Evolutionary conservation across 1,140 invertebrate species (phyloP), one percentile per base, ranked within the genome.

Genomic region (Aphelenchoides besseyi): DNA sequence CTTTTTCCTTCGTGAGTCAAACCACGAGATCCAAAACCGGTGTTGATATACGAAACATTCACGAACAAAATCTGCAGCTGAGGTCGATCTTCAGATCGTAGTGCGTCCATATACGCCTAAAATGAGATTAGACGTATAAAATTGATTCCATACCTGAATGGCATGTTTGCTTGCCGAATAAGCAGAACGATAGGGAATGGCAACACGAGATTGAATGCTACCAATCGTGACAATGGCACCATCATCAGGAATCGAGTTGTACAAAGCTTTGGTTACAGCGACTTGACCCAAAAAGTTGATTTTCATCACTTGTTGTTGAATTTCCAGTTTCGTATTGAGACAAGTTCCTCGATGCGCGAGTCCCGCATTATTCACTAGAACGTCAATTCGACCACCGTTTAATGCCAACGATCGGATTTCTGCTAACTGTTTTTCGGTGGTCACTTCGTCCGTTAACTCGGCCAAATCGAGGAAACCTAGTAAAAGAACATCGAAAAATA

Each of bases 111-210:
- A 16, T 79, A 76, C 8, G 77, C 75, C 74, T 81, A 55, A 69
- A 77, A 5, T 37, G 16, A 74, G 3, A 18, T 54, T 55, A 66
- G 61, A 67, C 16, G 18, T 8, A 16, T 67, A 29, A 28, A 71
- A 69, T 29, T 69, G 0, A 69, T 69, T 16, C 2, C 30, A 62
- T 1, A 78, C 75, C 59, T 79, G 74, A n/a, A 95, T 80, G 1
- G 95, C 94, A 88, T 96, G 93, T 87, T 98, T 98, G 0, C 94
- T 94, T 23, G 94, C 93, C 71, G 90, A 89, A 88, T 98, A 91
- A 41, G 87, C 83, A 68, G 86, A 85, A 73, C 87, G 78, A 73
- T 84, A 85, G 8, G 95, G 94, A 79, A 97, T 89, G 2, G 92
- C 90, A 67, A 97, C 89, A 83, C 91, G 90, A 53, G 93, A 93